A percentile compares a stretch with the other conserved stretches of the same genome.
phyloP scores from a whole-genome alignment of 92 coral and sea anemone species.

The Palythoa grandiflora region DNA sequence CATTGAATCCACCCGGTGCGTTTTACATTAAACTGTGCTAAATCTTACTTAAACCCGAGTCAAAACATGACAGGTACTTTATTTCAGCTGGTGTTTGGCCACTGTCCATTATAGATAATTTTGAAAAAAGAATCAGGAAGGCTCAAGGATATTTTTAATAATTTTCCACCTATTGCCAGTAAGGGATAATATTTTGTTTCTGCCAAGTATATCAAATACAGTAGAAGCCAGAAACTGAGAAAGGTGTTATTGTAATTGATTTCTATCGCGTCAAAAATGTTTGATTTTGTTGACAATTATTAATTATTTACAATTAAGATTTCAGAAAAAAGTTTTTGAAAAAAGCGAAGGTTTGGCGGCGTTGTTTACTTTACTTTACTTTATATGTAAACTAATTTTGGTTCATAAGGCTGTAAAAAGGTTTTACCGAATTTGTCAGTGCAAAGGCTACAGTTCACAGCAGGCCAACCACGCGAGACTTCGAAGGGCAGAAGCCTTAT shows the following conservation, averaged over 20 bases:
- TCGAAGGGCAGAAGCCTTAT: not conserved
- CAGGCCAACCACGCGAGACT: not conserved
- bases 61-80: not conserved
- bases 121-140: not conserved
- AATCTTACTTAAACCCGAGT: not conserved
- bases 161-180: not conserved
- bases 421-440: not conserved
- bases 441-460: not conserved
- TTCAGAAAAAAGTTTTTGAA: not conserved
- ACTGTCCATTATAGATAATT: not conserved
- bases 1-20: not conserved
- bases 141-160: not conserved
- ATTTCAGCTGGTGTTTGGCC: not conserved
- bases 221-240: not conserved
- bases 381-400: not conserved
- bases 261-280: not conserved
- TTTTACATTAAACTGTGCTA: not conserved
- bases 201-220: not conserved
- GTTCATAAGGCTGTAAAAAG: not conserved
- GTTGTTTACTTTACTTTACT: not conserved
- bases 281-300: not conserved
- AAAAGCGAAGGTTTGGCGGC: not conserved
- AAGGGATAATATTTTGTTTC: not conserved
- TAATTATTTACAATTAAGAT: not conserved
- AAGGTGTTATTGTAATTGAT: too few species aligned